Percentiles rank a stretch among this genome's conserved stretches.
Conservation (phyloP, 2,113 vertebrate genomes). For the Siniperca chuatsi region DNA sequence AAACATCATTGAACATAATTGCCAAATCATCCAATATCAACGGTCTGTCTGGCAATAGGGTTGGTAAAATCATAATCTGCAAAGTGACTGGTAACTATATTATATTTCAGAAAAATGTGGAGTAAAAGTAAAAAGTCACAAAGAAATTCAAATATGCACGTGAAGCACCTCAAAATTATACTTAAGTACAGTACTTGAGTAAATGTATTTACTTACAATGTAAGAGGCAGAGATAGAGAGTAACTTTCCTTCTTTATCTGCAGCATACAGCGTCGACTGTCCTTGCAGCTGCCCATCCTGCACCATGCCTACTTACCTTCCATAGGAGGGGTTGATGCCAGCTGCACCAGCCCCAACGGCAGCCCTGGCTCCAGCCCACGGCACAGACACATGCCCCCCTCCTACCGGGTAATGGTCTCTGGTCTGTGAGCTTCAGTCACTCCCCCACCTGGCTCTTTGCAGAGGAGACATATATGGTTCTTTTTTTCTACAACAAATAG, state of each 20-base stretch:
- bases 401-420: constrained; percentile 99
- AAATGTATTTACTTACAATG: not conserved
- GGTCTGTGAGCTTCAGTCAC: constrained; percentile 89
- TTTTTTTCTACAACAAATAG: constrained; percentile 77
- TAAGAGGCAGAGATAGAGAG: not conserved
- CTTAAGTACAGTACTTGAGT: not conserved
- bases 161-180: not conserved
- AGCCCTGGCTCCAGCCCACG: constrained; percentile 96
- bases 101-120: not conserved
- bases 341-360: constrained; percentile 95
- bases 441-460: constrained; percentile 70
- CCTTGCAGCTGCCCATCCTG: constrained; percentile 97
- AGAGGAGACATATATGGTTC: constrained; percentile 72
- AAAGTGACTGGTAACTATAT: not conserved
- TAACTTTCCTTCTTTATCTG: constrained; percentile 38
- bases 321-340: constrained; percentile 98
- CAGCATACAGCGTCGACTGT: constrained; percentile 99
- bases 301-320: constrained; percentile 99
- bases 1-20: not conserved
- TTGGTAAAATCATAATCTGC: not conserved
- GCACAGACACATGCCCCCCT: constrained; percentile 98
- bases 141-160: not conserved
- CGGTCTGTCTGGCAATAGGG: not conserved
- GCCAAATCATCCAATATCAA: not conserved
- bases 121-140: not conserved